Conservation (phyloP, 2,113 vertebrate species). For the Diadophis punctatus region DNA sequence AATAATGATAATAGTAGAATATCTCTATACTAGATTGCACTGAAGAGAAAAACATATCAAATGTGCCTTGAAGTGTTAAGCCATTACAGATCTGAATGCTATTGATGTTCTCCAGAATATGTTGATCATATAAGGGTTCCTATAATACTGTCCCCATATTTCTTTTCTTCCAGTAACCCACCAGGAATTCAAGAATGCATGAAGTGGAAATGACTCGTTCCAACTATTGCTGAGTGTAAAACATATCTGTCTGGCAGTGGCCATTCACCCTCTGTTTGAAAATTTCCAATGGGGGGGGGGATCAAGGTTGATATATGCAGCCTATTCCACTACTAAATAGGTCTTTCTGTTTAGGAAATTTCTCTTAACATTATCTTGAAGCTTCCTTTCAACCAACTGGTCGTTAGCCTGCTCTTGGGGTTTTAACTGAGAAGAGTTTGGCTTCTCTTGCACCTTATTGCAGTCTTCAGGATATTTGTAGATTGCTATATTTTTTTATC, state of each 20-base stretch:
- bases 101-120: neutral
- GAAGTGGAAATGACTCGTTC: neutral
- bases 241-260: neutral
- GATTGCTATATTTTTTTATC: neutral
- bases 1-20: neutral
- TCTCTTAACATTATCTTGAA: neutral
- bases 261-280: neutral
- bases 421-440: neutral
- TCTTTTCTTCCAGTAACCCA: neutral
- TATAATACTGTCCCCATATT: neutral
- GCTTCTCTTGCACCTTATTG: neutral
- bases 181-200: neutral
- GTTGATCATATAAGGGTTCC: neutral
- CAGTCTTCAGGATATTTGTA: neutral
- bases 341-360: neutral
- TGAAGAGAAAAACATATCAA: neutral
- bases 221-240: neutral
- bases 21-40: neutral
- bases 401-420: neutral
- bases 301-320: neutral
- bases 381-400: neutral
- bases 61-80: neutral
- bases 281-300: neutral
- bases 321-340: neutral
- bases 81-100: neutral